These are phyloP conservation scores for Coccyzus lansbergi DNA, from an alignment of 2,797 vertebrate genomes.

Conservation along the genomic window DNA sequence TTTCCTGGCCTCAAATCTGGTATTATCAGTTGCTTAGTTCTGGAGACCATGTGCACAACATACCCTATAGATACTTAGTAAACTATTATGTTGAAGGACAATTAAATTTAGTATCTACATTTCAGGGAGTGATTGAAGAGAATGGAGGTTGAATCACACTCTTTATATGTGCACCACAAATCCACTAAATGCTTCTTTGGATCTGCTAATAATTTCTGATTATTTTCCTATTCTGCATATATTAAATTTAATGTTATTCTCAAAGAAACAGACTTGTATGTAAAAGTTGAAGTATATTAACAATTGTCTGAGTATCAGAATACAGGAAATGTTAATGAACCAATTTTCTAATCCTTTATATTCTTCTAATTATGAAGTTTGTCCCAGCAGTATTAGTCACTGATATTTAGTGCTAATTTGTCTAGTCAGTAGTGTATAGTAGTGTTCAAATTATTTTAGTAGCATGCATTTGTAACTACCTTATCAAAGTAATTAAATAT, in stretches of 20 bases:
- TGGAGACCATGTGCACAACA: not conserved
- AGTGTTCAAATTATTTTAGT: not conserved
- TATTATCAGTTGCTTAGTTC: not conserved
- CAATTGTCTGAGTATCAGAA: not conserved
- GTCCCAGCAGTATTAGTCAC: not conserved
- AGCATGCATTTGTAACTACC: not conserved
- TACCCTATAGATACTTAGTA: not conserved
- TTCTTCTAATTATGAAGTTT: not conserved
- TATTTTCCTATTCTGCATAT: not conserved
- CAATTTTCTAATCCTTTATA: not conserved
- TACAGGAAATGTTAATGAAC: not conserved
- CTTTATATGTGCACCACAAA: not conserved
- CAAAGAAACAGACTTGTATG: not conserved
- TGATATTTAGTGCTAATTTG: conserved; percentile 2
- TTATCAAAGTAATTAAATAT: not conserved
- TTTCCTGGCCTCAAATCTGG: not conserved
- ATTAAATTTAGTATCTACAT: not conserved
- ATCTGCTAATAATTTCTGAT: not conserved
- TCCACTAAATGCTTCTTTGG: not conserved
- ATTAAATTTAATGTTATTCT: not conserved
- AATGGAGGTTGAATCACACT: not conserved
- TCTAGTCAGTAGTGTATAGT: not conserved
- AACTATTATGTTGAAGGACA: not conserved
- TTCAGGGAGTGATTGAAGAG: not conserved
- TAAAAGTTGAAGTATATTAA: not conserved